phyloP scores from a whole-genome alignment of 2,113 vertebrate genomes.

The Elephantulus edwardii region DNA sequence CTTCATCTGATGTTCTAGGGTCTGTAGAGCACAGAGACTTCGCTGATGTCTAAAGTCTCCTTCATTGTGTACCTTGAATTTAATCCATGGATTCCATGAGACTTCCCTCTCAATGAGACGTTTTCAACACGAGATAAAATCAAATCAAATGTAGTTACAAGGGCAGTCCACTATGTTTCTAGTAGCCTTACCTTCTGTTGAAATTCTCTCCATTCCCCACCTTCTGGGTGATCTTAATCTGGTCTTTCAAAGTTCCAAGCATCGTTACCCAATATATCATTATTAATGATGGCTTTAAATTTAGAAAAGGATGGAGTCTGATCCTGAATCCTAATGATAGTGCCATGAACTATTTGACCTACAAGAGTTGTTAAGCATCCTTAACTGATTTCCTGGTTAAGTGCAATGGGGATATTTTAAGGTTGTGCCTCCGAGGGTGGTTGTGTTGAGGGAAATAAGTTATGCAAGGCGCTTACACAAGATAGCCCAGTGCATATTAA shows the following conservation, averaged over 20 bases:
- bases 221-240: not conserved
- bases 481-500: not conserved
- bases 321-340: not conserved
- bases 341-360: not conserved
- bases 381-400: not conserved
- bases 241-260: not conserved
- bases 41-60: not conserved
- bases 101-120: not conserved
- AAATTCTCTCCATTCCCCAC: not conserved
- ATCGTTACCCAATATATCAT: not conserved
- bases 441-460: not conserved
- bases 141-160: accelerated
- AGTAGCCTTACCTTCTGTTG: not conserved
- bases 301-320: not conserved
- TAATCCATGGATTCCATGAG: not conserved
- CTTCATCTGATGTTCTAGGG: accelerated
- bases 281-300: not conserved
- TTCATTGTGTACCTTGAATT: not conserved
- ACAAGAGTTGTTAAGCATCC: not conserved
- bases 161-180: accelerated
- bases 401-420: not conserved
- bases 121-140: not conserved
- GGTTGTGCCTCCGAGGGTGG: not conserved
- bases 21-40: too few species aligned
- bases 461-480: not conserved